Evolutionary conservation across 2,888 invertebrate species (phyloP).

Genomic region (Metallyticus violacea): DNA sequence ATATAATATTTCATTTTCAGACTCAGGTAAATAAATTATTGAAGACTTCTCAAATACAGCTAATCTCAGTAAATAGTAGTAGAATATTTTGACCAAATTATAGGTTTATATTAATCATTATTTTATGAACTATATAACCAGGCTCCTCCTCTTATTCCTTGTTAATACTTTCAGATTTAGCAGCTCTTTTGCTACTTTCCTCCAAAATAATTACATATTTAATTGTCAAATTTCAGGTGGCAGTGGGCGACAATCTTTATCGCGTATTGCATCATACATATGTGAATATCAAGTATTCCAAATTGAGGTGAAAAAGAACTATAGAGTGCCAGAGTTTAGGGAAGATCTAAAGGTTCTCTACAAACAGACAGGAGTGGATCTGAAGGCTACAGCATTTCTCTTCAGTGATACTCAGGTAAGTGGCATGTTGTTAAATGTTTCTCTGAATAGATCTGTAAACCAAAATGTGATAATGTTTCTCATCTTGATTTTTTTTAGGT

Average conservation of each 20-base stretch:
- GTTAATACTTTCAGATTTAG: no score
- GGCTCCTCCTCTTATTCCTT: no score
- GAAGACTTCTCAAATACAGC: no score
- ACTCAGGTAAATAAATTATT: no score
- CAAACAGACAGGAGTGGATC: conserved; percentile 68
- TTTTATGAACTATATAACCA: no score
- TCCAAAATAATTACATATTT: no score
- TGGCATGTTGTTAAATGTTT: no score
- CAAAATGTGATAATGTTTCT: neutral
- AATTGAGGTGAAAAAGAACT: conserved; percentile 76
- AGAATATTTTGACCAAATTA: no score
- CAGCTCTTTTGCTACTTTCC: no score
- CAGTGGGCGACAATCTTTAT: conserved; percentile 78
- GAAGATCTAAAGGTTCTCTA: conserved; percentile 80
- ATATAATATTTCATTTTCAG: no score
- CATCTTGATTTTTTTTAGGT: conserved; percentile 47
- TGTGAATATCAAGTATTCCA: conserved; percentile 75
- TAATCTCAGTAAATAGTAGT: no score
- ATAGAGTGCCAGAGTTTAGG: conserved; percentile 71
- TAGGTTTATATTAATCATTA: no score
- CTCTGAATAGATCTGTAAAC: neutral
- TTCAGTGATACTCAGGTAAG: conserved; percentile 75
- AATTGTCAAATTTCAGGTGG: conserved; percentile 64
- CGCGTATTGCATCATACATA: conserved; percentile 73
- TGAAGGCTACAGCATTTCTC: conserved; percentile 73